Base-by-base conservation (phyloP, 2,113 vertebrate genomes). In the Indicator indicator region DNA sequence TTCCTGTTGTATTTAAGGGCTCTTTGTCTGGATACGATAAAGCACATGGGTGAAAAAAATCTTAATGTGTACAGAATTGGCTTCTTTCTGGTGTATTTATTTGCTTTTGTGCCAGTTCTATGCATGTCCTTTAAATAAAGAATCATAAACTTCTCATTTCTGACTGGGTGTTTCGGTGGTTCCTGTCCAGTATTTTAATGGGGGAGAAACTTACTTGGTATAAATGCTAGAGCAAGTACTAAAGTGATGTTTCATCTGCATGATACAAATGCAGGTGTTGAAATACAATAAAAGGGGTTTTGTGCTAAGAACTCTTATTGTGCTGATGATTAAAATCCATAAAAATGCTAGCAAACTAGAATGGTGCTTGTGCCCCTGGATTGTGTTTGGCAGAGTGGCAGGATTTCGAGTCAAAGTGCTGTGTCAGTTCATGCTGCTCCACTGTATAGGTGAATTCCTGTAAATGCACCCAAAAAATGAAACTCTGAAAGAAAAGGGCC, bases 401-500 rank as follows among this genome's bases (percentile, higher is more conserved):
- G 21, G 11, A 52, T 64, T 74, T 68, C 67, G 79, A 63, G 65
- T 16, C 19, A 5, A 32, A 62, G 11, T 18, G 17, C 32, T 28
- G 12, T 36, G 36, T 63, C 7, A 2, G 27, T n/a, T 64, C 0
- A 0, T 72, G n/a, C 16, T 65, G 46, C 19, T 6, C 32, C 58
- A 4, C 2, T 8, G 19, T 42, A 0, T n/a, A 30, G 32, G 27
- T 70, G 7, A 33, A 2, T 24, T 54, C 32, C 7, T 36, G 24
- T 68, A 79, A 67, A 62, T 27, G 27, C 11, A 7, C 26, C 0
- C 0, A 1, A 21, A 77, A 72, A 56, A 12, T 5, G 3, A 79
- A 56, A 19, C 3, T 24, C 3, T 1, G 67, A 14, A 17, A 20
- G 58, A 15, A 32, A 28, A 64, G 18, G 33, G 21, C 24, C 20